Base-by-base conservation (phyloP, 2,113 vertebrate species). In the Numida meleagris region DNA sequence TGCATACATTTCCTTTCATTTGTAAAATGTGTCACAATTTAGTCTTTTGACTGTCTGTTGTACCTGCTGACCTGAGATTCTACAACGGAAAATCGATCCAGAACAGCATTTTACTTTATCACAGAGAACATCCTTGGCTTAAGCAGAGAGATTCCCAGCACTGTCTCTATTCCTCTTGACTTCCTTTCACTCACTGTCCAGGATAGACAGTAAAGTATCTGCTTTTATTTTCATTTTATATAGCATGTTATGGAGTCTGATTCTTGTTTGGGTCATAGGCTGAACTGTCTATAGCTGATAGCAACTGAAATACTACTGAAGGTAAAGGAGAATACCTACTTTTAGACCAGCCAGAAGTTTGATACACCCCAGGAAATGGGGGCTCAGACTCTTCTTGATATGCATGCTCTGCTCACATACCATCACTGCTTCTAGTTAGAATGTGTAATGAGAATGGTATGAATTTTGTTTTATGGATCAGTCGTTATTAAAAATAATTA, bases 401-500 rank as follows among this genome's bases (percentile, higher is more conserved):
- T 63, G 61, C 70, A 59, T 92, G 50, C 66, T 94, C 73, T 48
- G 80, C 90, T 89, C 89, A 92, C 36, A 92, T 58, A 58, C 14
- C 46, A 73, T 62, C 53, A 23, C 57, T 55, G 38, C 59, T 90
- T 86, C 88, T 75, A 86, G 86, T 94, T 94, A 86, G 84, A 74
- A 92, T 38, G 9, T 70, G 40, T 76, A 80, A 87, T 87, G 94
- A 88, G 88, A 95, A 75, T 70, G 27, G 63, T 78, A 83, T 91
- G 59, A 88, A 87, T 95, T 96, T 93, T 93, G 76, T 86, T 95
- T 93, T 95, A 92, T 93, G 57, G 93, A 90, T 88, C 93, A 90
- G 68, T 95, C 18, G 23, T 96, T 94, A 93, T 97, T 98, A 96
- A 96, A 98, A 97, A 97, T 97, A 96, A 97, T 97, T 93, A 96